These are phyloP conservation scores for Erpornis zantholeuca DNA, from an alignment of 2,113 vertebrate genomes.

Conservation along the genomic window DNA sequence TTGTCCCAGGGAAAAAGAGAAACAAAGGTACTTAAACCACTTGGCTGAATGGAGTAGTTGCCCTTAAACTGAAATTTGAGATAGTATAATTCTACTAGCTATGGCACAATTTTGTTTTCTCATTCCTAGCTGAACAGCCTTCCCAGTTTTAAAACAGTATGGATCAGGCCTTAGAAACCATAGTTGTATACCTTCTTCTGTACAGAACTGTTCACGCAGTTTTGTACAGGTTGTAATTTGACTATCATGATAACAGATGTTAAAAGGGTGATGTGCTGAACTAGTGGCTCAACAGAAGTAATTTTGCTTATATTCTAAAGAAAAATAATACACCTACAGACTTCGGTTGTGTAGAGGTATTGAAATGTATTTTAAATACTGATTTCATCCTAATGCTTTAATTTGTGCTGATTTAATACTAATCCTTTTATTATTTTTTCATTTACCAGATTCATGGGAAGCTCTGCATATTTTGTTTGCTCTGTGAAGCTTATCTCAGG, in stretches of 20 bases:
- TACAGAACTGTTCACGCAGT: background rate
- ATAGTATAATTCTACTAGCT: background rate
- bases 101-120: background rate
- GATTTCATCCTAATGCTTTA: background rate
- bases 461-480: conserved; percentile 90
- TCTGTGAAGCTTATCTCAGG: conserved; percentile 93
- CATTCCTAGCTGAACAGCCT: background rate
- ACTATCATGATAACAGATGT: background rate
- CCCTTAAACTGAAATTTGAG: background rate
- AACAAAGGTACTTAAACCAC: background rate
- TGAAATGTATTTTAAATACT: background rate
- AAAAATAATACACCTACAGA: background rate
- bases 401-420: background rate
- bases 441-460: conserved; percentile 90
- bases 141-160: background rate
- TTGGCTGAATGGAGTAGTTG: background rate
- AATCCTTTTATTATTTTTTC: background rate
- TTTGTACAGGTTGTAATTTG: background rate
- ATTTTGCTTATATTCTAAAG: background rate
- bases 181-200: background rate
- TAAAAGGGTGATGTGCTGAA: background rate
- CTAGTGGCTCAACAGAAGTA: background rate
- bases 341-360: background rate
- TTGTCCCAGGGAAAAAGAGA: background rate
- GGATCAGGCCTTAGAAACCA: background rate